Evolutionary conservation across 1,140 invertebrate genomes (phyloP).

Genomic region (Asbolus verrucosus): DNA sequence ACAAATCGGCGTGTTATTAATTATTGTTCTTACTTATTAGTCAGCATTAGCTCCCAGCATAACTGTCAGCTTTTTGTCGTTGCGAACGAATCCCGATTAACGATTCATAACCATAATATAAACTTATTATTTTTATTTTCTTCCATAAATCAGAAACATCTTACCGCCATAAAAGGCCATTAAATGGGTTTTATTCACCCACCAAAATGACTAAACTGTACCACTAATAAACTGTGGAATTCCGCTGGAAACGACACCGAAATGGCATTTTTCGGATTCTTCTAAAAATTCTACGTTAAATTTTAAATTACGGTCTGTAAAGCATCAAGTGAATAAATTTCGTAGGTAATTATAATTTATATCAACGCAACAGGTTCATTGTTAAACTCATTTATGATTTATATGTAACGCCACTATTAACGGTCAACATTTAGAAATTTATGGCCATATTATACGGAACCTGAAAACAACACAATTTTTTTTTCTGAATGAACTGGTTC

Average conservation of each 20-base stretch:
- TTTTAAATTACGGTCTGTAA: constrained; percentile 15
- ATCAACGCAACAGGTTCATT: constrained; percentile 38
- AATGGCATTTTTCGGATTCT: neutral
- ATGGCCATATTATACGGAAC: constrained; percentile 28
- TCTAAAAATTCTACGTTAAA: neutral
- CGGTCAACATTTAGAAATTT: constrained; percentile 34
- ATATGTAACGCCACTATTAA: constrained; percentile 39
- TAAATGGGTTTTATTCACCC: neutral
- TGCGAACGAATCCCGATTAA: neutral
- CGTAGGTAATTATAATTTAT: constrained; percentile 30
- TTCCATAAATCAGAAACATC: neutral
- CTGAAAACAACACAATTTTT: no score
- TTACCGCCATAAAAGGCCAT: constrained; percentile 3
- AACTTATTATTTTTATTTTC: constrained; percentile 13
- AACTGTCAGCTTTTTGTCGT: constrained; percentile 10
- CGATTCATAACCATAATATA: neutral
- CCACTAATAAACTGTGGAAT: no score
- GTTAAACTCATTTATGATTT: constrained; percentile 35
- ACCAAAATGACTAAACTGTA: no score
- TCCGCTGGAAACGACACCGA: neutral
- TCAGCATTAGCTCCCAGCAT: neutral
- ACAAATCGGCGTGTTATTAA: neutral
- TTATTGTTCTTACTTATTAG: neutral
- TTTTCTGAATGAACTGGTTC: no score
- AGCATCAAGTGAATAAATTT: constrained; percentile 31